Evolutionary conservation across 92 coral and sea anemone genomes (phyloP).

Genomic region (Pocillopora meandrina): DNA sequence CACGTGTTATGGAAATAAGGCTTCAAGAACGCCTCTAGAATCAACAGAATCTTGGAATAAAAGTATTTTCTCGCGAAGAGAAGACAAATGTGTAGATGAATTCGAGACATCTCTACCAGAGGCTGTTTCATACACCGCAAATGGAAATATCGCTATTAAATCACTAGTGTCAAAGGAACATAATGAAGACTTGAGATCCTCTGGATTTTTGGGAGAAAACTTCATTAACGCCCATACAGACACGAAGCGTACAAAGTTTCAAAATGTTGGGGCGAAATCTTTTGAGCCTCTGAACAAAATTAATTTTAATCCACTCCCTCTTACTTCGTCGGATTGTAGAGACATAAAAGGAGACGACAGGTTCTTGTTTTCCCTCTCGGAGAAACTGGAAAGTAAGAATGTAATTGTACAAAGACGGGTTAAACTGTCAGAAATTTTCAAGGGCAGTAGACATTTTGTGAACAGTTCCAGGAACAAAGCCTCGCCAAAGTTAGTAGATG

Average conservation of each 20-base stretch:
- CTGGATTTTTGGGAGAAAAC: not conserved
- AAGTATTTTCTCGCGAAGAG: not conserved
- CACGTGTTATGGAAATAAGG: not conserved
- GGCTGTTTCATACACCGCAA: not conserved
- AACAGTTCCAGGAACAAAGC: not conserved
- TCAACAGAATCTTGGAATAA: not conserved
- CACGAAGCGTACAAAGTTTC: not conserved
- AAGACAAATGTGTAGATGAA: conserved; percentile 34
- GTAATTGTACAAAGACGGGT: not conserved
- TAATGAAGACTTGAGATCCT: not conserved
- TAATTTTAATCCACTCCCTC: not conserved
- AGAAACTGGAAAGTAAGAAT: conserved; percentile 3
- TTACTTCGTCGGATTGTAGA: not conserved
- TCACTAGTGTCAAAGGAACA: not conserved
- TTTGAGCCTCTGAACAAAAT: not conserved
- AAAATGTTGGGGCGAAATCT: not conserved
- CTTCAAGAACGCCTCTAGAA: not conserved
- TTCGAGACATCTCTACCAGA: conserved; percentile 76
- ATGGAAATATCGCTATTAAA: not conserved
- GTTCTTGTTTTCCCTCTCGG: conserved; percentile 1
- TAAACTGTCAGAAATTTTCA: conserved; percentile 23
- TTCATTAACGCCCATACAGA: not conserved
- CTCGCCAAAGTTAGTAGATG: no score
- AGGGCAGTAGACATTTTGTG: conserved; percentile 35
- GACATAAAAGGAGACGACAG: conserved; percentile 2